Evolutionary conservation across 2,113 vertebrate species (phyloP).

Genomic region (Archilochus colubris): DNA sequence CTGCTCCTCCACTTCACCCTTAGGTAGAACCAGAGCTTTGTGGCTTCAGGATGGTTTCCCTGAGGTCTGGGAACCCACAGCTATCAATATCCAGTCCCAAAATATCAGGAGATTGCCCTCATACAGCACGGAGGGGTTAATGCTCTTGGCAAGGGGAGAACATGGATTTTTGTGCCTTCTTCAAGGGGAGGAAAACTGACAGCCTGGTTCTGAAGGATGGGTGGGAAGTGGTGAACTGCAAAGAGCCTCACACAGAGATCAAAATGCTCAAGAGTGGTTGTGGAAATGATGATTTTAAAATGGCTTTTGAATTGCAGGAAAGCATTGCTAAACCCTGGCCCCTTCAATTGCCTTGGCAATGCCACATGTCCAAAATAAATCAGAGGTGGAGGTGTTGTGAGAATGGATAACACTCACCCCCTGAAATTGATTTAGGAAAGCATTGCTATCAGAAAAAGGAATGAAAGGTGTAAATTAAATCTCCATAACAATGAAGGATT

Average conservation of each 20-base stretch:
- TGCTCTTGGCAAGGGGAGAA: not conserved
- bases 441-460: constrained; percentile 33
- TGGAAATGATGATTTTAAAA: not conserved
- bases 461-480: constrained; percentile 69
- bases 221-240: not conserved
- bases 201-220: not conserved
- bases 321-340: not conserved
- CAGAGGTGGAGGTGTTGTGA: constrained; percentile 27
- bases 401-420: constrained; percentile 22
- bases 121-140: not conserved
- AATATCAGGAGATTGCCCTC: not conserved
- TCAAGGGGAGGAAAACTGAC: not conserved
- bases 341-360: not conserved
- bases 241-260: not conserved
- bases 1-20: not conserved
- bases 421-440: constrained; percentile 39
- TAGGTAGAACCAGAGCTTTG: not conserved
- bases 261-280: not conserved
- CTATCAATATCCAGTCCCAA: too few relatives aligned
- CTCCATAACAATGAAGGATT: constrained; percentile 56
- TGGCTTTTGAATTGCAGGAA: not conserved
- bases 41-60: not conserved
- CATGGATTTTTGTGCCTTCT: not conserved
- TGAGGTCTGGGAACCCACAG: not conserved
- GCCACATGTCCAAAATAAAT: constrained; percentile 6